Base-by-base conservation (phyloP, 1,140 invertebrate species). In the Papilio helenus region DNA sequence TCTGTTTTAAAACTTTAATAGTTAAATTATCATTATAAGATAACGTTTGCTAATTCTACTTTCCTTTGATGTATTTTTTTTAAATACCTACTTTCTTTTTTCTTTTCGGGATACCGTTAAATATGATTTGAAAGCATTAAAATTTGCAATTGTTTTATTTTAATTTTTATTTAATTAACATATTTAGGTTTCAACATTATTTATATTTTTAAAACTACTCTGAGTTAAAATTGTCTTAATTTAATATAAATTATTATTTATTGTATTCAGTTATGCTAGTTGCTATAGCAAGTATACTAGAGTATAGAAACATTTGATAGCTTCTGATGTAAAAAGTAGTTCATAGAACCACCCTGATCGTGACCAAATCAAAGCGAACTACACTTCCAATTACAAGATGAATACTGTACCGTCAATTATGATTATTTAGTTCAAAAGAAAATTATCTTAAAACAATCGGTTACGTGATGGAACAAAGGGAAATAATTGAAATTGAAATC, bases 371-470 rank as follows among this genome's bases (percentile, higher is more conserved):
- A 16, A 76, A 76, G 29, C 55, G 26, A n/a, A 76, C 34, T 72
- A 72, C 18, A 2, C 10, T 16, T 71, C 3, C 39, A 44, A 73
- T 73, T 73, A 73, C 72, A 39, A 1, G 20, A 18, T 49, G n/a
- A 73, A 10, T 49, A 73, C n/a, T 1, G 39, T 61, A 65, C 55
- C 55, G 34, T 18, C 16, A 9, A 61, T 77, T 61, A 44, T 61
- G 10, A 20, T 77, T 76, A 58, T 58, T 73, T 65, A 18, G 23
- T 65, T 65, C 26, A 14, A 46, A 10, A 23, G n/a, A 42, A 77
- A 77, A 44, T 65, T 65, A 61, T 42, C 51, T n/a, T 18, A 34
- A 76, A 76, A 76, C 76, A 77, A 77, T 65, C 3, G 61, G 10
- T 29, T 58, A 61, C 55, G 34, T 65, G 51, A 44, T 16, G 51